Evolutionary conservation across 2,888 invertebrate genomes (phyloP), one percentile per base, ranked within the genome.

Genomic region (Eudasyphora cyanicolor): DNA sequence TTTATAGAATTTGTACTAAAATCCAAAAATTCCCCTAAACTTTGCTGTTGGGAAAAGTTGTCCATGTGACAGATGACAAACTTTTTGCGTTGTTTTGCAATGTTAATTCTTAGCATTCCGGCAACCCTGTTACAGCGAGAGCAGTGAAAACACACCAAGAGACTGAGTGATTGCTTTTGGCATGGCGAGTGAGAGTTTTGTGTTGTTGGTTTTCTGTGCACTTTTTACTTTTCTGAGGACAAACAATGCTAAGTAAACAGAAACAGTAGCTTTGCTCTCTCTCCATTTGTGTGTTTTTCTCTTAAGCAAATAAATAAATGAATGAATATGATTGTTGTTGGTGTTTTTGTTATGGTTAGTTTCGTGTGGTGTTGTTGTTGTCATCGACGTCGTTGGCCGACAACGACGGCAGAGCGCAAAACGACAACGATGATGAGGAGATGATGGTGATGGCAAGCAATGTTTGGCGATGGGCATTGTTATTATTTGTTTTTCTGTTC

Each of bases 221-320:
- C n/a, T n/a, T 8, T 2, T 38, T 38, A 3, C 8, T 8, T n/a
- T 45, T 45, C n/a, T 6, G n/a, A 45, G 51, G 8, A 51, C n/a
- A 57, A 57, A 24, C 57, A 57, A 57, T 67, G 42, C 21, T 67
- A 67, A 21, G 67, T 67, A 67, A 67, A 67, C 62, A 62, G 5
- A n/a, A 17, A 49, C 67, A 67, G 67, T 67, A 67, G 67, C 67
- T 24, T n/a, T 7, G 7, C 67, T 21, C 67, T 38, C 17, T 24
- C 67, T 19, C 32, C 32, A 21, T 57, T 21, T 10, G 67, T 67
- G 67, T 67, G 67, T 21, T 67, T 62, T 67, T 67, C 67, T 67
- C 67, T 8, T 67, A 42, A 19, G 67, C n/a, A 67, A 67, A 67
- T 67, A 67, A 67, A 60, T 60, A 19, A 67, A 38, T 38, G 67